phyloP scores from a whole-genome alignment of 2,113 vertebrate species.

The Nothoprocta perdicaria region DNA sequence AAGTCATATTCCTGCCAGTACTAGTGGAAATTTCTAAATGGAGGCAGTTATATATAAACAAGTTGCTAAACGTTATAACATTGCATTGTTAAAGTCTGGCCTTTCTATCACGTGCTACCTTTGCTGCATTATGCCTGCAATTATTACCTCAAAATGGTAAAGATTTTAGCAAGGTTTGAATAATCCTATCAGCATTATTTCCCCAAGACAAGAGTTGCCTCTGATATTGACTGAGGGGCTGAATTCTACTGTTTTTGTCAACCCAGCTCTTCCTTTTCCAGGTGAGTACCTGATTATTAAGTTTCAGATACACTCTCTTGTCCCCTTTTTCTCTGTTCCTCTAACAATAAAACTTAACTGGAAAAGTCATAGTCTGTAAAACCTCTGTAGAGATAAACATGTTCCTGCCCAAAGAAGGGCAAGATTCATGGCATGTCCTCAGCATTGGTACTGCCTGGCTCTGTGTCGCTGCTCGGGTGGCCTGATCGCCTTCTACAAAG shows the following conservation, averaged over 20 bases:
- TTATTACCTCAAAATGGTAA: not conserved
- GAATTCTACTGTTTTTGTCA: not conserved
- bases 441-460: not conserved
- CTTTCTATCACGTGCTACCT: not conserved
- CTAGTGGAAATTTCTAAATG: not conserved
- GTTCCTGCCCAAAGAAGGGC: not conserved
- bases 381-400: not conserved
- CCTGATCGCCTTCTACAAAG: no score
- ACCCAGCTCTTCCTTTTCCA: no score
- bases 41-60: not conserved
- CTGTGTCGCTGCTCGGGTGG: no score
- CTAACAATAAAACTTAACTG: not conserved
- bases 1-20: not conserved
- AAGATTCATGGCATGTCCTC: not conserved
- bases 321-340: no score
- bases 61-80: not conserved
- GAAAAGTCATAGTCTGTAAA: not conserved
- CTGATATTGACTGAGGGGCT: not conserved
- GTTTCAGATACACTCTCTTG: no score
- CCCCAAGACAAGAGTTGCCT: not conserved
- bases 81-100: rapidly evolving
- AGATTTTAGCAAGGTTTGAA: not conserved
- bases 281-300: no score
- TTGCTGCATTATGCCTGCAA: not conserved
- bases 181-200: not conserved